Conservation (phyloP, 2,113 vertebrate genomes). For the Phylloscopus whistleri region DNA sequence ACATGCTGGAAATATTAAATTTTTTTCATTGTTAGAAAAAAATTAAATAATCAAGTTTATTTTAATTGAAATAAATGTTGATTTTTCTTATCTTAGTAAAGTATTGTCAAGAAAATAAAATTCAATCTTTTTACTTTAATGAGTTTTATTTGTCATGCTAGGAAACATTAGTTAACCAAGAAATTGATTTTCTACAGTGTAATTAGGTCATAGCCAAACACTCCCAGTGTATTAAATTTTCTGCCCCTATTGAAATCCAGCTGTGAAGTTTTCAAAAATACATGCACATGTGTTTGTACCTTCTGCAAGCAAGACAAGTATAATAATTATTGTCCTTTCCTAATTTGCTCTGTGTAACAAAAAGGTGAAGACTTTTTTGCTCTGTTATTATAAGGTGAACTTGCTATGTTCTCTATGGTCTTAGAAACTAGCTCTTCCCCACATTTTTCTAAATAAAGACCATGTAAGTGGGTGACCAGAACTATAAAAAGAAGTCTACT, state of each 20-base stretch:
- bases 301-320: neutral
- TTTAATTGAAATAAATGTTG: conserved; percentile 6
- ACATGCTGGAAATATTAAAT: neutral
- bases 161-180: conserved; percentile 5
- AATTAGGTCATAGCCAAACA: conserved; percentile 17
- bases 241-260: neutral
- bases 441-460: neutral
- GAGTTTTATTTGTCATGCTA: neutral
- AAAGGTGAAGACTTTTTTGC: neutral
- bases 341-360: neutral
- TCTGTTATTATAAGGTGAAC: neutral
- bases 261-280: neutral
- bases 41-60: neutral
- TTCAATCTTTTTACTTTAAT: conserved; percentile 12
- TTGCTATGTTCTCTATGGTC: neutral
- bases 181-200: conserved; percentile 32
- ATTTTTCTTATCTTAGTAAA: neutral
- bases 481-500: neutral
- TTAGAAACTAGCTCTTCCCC: neutral
- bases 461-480: neutral
- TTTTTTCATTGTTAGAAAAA: neutral
- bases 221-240: conserved; percentile 2
- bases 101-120: neutral
- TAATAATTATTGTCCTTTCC: neutral
- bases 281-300: neutral